Percentiles rank a stretch among this genome's conserved stretches.
Evolutionary conservation across 2,113 vertebrate genomes (phyloP).

Genomic region (Oryzias woworae): DNA sequence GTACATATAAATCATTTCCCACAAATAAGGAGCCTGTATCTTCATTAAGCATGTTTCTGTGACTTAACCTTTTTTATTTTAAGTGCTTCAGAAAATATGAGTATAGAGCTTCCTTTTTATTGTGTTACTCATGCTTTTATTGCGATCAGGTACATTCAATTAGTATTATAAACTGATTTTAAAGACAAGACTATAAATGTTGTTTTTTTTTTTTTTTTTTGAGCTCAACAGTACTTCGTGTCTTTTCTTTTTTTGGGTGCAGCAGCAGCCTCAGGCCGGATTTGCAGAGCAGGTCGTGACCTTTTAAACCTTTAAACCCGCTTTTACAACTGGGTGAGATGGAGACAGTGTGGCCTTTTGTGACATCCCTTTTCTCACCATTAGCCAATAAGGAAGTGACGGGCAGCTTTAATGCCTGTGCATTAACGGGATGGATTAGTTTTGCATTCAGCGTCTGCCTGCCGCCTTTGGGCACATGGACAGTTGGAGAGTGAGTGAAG

Average conservation of each 20-base stretch:
- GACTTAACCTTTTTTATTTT: too few relatives aligned
- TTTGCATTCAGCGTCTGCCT: constrained; percentile 53
- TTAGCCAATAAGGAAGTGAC: constrained; percentile 78
- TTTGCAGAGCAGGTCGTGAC: not conserved
- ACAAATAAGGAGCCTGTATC: too few relatives aligned
- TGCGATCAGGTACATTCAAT: too few relatives aligned
- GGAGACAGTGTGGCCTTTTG: constrained; percentile 71
- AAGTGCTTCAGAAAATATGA: too few relatives aligned
- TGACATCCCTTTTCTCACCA: constrained; percentile 71
- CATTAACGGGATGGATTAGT: constrained; percentile 73
- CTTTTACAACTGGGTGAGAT: constrained; percentile 56
- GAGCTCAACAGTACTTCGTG: not conserved
- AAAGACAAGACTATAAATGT: too few relatives aligned
- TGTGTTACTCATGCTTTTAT: too few relatives aligned
- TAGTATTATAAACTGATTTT: too few relatives aligned
- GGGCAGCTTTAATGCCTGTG: constrained; percentile 60
- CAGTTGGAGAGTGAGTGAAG: constrained; percentile 34
- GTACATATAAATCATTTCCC: too few relatives aligned
- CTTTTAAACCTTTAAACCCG: constrained; percentile 57
- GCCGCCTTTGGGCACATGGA: constrained; percentile 43
- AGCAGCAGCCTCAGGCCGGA: constrained; percentile 11
- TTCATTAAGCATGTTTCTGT: too few relatives aligned
- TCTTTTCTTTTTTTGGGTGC: not conserved
- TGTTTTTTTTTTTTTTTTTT: not conserved
- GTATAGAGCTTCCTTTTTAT: too few relatives aligned